Conservation (phyloP, 1,140 invertebrate species). For the Teleogryllus occipitalis region DNA sequence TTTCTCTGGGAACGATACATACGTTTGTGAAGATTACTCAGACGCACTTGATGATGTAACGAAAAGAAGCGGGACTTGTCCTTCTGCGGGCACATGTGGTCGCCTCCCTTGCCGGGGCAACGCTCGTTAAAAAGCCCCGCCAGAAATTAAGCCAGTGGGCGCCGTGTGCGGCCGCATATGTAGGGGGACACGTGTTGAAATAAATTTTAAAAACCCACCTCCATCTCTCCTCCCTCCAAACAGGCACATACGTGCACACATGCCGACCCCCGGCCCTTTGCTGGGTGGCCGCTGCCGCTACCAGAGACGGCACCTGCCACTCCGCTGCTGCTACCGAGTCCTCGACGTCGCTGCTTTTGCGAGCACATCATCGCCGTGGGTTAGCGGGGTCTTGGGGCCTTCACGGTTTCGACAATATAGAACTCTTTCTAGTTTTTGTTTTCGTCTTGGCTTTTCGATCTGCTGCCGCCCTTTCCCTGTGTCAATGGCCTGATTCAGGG, state of each 20-base stretch:
- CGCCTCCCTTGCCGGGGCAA: not conserved
- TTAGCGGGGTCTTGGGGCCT: no score
- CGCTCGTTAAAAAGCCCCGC: not conserved
- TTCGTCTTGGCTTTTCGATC: no score
- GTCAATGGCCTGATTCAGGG: no score
- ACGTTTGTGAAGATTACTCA: no score
- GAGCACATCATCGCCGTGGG: no score
- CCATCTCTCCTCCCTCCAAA: not conserved
- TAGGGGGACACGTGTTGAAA: not conserved
- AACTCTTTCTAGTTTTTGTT: no score
- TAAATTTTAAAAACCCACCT: conserved; percentile 1
- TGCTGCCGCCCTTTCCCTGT: no score
- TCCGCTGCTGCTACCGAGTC: not conserved
- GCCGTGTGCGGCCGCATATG: not conserved
- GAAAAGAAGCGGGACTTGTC: no score
- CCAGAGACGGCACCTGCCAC: not conserved
- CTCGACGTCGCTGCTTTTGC: not conserved
- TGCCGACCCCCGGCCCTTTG: not conserved
- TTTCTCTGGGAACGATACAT: no score
- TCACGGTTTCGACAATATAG: no score
- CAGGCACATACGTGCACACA: not conserved
- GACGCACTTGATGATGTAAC: no score
- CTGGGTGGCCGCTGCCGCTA: no score
- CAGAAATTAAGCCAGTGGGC: not conserved
- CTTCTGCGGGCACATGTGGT: not conserved